Percentiles rank a stretch among this genome's conserved stretches.
phyloP scores from a whole-genome alignment of 2,888 invertebrate species.

The Seira sanloemensis region DNA sequence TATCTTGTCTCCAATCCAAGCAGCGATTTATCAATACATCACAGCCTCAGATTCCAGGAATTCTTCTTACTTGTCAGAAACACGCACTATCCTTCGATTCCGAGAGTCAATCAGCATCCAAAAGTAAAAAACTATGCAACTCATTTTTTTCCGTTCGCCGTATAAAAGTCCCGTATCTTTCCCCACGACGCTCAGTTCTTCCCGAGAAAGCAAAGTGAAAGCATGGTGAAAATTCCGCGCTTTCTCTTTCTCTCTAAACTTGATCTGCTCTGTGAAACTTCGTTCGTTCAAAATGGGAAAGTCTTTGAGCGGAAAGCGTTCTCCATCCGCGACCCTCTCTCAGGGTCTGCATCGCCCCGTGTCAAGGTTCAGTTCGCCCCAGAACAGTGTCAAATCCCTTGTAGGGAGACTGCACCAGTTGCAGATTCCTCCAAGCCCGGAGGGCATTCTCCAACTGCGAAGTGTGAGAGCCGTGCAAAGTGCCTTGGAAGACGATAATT shows the following conservation, averaged over 20 bases:
- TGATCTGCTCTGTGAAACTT: neutral
- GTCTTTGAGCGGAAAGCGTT: neutral
- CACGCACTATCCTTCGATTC: too few relatives aligned
- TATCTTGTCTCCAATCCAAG: too few relatives aligned
- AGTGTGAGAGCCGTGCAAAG: constrained; percentile 69
- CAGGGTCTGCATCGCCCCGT: neutral
- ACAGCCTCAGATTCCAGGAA: too few relatives aligned
- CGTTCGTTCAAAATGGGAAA: constrained; percentile 7
- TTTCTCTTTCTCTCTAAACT: neutral
- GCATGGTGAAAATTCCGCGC: neutral
- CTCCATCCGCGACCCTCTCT: neutral
- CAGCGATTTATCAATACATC: too few relatives aligned
- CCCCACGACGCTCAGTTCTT: neutral
- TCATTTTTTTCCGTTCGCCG: too few relatives aligned
- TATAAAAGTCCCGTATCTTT: too few relatives aligned
- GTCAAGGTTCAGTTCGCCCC: neutral
- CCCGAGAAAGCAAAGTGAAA: neutral
- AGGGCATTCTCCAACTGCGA: constrained; percentile 59
- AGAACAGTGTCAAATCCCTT: constrained; percentile 58
- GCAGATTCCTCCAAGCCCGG: constrained; percentile 34
- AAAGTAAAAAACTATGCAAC: too few relatives aligned
- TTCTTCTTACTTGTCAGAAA: too few relatives aligned
- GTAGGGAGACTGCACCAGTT: constrained; percentile 67
- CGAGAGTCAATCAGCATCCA: too few relatives aligned
- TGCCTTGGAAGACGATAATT: constrained; percentile 60